Percentiles rank a stretch among this genome's conserved stretches.
Evolutionary conservation across 2,113 vertebrate genomes (phyloP).

Genomic region (Hemibagrus wyckioides): DNA sequence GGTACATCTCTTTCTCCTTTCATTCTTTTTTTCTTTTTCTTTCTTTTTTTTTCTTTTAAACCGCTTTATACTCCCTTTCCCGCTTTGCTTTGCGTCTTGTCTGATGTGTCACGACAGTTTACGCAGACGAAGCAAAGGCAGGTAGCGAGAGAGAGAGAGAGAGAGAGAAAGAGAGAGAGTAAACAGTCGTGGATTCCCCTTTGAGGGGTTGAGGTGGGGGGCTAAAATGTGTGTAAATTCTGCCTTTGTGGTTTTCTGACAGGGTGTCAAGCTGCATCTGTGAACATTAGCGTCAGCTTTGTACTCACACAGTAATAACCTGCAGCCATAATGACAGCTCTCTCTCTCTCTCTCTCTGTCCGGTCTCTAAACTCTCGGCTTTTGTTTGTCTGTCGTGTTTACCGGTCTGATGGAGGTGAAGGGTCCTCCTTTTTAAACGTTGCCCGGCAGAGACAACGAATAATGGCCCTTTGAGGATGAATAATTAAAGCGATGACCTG

Average conservation of each 20-base stretch:
- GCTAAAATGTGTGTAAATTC: slow-evolving; percentile 54
- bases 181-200: slow-evolving; percentile 50
- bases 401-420: slow-evolving; percentile 38
- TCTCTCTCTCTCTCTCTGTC: slow-evolving; percentile 33
- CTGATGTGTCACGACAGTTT: slow-evolving; percentile 47
- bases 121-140: slow-evolving; percentile 45
- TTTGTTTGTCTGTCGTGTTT: slow-evolving; percentile 48
- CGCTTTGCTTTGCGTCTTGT: slow-evolving; percentile 41
- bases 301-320: slow-evolving; percentile 54
- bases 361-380: neutral
- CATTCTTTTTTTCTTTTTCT: neutral
- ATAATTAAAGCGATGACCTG: slow-evolving; percentile 65
- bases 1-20: slow-evolving; percentile 23
- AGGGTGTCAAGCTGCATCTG: slow-evolving; percentile 55
- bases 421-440: slow-evolving; percentile 46
- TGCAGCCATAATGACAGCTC: slow-evolving; percentile 50
- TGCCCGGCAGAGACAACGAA: slow-evolving; percentile 23
- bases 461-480: slow-evolving; percentile 63
- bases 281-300: slow-evolving; percentile 54
- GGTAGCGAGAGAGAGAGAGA: neutral
- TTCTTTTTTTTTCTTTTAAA: slow-evolving; percentile 6
- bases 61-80: slow-evolving; percentile 9
- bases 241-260: slow-evolving; percentile 59
- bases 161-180: slow-evolving; percentile 46
- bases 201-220: slow-evolving; percentile 43